Base-by-base conservation (phyloP, 2,797 vertebrate genomes). In the Melanotaenia parkinsoni region DNA sequence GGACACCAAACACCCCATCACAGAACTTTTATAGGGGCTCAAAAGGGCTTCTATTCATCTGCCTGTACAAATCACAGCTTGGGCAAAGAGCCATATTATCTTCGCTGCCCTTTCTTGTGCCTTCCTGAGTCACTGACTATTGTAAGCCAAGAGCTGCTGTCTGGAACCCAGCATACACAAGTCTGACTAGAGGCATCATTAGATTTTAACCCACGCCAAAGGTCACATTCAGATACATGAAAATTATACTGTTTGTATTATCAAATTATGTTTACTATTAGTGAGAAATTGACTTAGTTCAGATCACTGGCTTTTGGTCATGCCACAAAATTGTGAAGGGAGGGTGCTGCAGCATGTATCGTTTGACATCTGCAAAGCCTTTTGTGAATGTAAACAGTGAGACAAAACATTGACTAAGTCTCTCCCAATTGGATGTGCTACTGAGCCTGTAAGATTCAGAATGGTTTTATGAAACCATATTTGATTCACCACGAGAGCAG, bases 1-100 rank as follows among this genome's bases (percentile, higher is more conserved):
- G 84, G 91, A 93, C 90, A 93, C 88, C 90, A 88, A 91, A 90
- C 89, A 85, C 89, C 85, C 90, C 72, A 70, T 90, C 89, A 91
- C 85, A 90, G 83, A 88, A 87, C 87, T 88, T 30, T 91, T 79
- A 86, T 76, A 86, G 88, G 87, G 74, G 82, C 80, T 76, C 84
- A 89, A 89, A 89, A 89, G 89, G 89, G 88, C 79, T 83, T 76
- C 88, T 89, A 89, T 93, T 92, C 85, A 91, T 92, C 88, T 86
- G 89, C 88, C 89, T 90, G 87, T 89, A 90, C 89, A 91, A 91
- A 90, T 92, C 89, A 86, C 83, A 65, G 80, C 82, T 88, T 67
- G 85, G 90, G 90, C 90, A 87, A 76, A 79, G 82, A 89, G 90
- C 89, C 90, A 90, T 84, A 86, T 93, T 89, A 90, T 92, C 86